These are phyloP conservation scores for Psittacula derbiana DNA, from an alignment of 2,797 vertebrate species.

Conservation along the genomic window DNA sequence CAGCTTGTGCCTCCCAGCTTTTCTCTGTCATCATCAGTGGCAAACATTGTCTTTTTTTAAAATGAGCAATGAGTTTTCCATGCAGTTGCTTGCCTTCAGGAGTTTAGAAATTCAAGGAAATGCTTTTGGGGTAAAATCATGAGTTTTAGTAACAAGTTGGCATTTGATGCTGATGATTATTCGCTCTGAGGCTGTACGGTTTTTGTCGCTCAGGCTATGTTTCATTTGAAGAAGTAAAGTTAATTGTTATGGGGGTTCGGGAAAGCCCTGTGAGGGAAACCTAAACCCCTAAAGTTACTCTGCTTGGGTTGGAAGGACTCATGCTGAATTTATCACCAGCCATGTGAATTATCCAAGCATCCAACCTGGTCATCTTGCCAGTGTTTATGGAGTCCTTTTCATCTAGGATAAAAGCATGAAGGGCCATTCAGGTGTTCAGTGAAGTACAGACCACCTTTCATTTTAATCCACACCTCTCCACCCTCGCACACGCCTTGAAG, in stretches of 20 bases:
- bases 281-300: neutral
- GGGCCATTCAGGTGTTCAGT: neutral
- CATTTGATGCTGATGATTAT: neutral
- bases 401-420: neutral
- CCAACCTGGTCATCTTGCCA: neutral
- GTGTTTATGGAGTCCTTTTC: neutral
- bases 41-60: neutral
- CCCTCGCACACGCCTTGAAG: neutral
- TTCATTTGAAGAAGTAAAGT: neutral
- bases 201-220: neutral
- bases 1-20: neutral
- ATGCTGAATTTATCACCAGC: neutral
- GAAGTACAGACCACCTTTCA: neutral
- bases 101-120: neutral
- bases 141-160: neutral
- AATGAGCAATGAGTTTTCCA: neutral
- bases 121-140: neutral
- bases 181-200: neutral
- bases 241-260: neutral
- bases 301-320: neutral
- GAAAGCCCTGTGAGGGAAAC: neutral
- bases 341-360: neutral
- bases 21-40: neutral
- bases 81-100: neutral
- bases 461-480: neutral